Percentiles rank a stretch among this genome's conserved stretches.
These are phyloP conservation scores for Trogon melanurus DNA, from an alignment of 2,113 vertebrate species.

Conservation along the genomic window DNA sequence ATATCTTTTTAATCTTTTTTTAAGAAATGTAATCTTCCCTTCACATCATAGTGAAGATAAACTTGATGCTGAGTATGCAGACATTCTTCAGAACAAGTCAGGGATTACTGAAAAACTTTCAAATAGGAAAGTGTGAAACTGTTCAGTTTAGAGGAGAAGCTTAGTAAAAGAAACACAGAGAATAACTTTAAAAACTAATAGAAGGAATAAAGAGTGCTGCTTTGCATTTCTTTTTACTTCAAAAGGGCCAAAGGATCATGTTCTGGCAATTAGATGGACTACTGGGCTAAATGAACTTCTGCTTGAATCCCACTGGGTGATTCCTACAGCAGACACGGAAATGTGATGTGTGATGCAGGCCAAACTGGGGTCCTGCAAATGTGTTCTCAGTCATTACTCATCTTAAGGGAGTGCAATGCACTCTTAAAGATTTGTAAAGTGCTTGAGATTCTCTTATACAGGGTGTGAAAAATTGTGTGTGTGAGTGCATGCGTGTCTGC, in stretches of 20 bases:
- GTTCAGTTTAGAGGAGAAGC: not conserved
- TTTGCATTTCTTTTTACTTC: not conserved
- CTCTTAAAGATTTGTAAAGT: conserved; percentile 53
- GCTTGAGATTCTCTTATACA: conserved; percentile 26
- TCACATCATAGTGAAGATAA: not conserved
- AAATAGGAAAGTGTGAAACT: not conserved
- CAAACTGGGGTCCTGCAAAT: conserved; percentile 16
- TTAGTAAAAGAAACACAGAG: not conserved
- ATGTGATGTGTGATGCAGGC: conserved; percentile 28
- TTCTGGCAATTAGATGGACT: not conserved
- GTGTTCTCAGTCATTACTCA: conserved; percentile 29
- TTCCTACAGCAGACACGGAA: not conserved
- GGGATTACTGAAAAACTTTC: not conserved
- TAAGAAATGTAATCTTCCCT: not conserved
- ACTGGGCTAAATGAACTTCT: conserved; percentile 13
- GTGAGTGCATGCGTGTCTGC: not conserved
- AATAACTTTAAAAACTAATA: not conserved
- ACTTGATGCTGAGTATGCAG: not conserved
- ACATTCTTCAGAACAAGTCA: not conserved
- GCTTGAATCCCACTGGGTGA: not conserved
- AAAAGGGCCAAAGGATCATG: not conserved
- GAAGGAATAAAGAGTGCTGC: not conserved
- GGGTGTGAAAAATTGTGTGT: not conserved
- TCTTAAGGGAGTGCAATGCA: not conserved
- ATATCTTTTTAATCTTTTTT: not conserved